Base-by-base conservation (phyloP, 2,888 invertebrate genomes). In the Torymus aiolomorphi region DNA sequence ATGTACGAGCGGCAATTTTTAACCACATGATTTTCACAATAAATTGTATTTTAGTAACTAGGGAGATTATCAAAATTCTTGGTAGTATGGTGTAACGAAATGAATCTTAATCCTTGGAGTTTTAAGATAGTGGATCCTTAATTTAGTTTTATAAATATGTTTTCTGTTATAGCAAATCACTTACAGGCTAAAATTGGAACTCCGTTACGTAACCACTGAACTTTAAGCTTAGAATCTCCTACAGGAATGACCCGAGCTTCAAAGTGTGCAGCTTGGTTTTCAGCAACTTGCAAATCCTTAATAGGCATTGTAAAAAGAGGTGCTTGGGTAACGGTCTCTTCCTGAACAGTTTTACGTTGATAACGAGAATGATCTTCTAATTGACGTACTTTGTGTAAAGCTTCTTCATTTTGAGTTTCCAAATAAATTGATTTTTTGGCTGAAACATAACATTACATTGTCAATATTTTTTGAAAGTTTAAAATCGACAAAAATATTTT, bases 231-330 rank as follows among this genome's bases (percentile, higher is more conserved):
- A 0, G 97, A 94, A 91, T 98, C 98, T 75, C 97, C 98, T 2
- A 98, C 97, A 12, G 98, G 98, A 88, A 98, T 97, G 2, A 98
- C 93, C 42, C 97, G 93, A 18, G 97, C 97, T 91, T 98, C 98
- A 89, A 98, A 97, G 91, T 98, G 97, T 78, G 96, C 97, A 2
- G 97, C 96, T 91, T 97, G 96, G 88, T 97, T 97, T 91, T 98
- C 98, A 80, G 96, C 95, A 5, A 96, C 95, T 83, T 94, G 93
- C 14, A 97, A 93, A 89, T 97, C 97, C 86, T 96, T 95, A 88
- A 97, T 95, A 0, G 98, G 97, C 92, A 96, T 93, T 0, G 98
- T 98, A 88, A 98, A 98, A 18, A 97, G 95, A 8, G 98, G 98
- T 61, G 97, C 96, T 91, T 97, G 97, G 13, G 94, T 95, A 5